Evolutionary conservation across 2,113 vertebrate genomes (phyloP), one percentile per base, ranked within the genome.

Genomic region (Girardinichthys multiradiatus): DNA sequence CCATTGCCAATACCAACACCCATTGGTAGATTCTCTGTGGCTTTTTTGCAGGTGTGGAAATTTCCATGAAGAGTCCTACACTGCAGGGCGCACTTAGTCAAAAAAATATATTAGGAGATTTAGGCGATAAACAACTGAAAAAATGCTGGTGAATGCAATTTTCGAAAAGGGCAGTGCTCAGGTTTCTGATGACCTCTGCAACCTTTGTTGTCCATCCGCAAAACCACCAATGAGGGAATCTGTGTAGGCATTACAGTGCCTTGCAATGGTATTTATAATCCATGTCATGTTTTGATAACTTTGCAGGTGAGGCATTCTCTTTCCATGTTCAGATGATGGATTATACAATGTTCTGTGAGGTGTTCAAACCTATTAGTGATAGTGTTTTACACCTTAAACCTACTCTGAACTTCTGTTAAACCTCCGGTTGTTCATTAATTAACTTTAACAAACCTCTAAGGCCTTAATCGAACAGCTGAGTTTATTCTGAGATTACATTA

Each of bases 1-100:
- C 81, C 68, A 58, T 68, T 61, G 77, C 76, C 82, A 84, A 87
- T 86, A 77, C 76, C 31, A 73, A 72, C 79, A 78, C 84, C 76
- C 79, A 88, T 86, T 85, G 73, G 80, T 68, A 77, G 75, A 86
- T 82, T 63, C 73, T 51, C 69, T 64, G 63, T 64, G 72, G 78
- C 60, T 24, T 54, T 57, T 70, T 31, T 74, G 80, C 85, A 90
- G 84, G 84, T 90, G 85, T 85, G 89, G 85, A 90, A 87, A 84
- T 83, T 90, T 90, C 87, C 90, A 89, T 21, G 28, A 19, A 26
- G 59, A 70, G 4, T 21, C 66, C 59, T 57, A 27, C 14, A 15
- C 17, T 24, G 29, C 33, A 69, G 19, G 5, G n/a, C 9, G 51
- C 28, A 70, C 30, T 72, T 63, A 10, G 57, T 35, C 65, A 70